Evolutionary conservation across 2,113 vertebrate species (phyloP).

Genomic region (Tiliqua scincoides): DNA sequence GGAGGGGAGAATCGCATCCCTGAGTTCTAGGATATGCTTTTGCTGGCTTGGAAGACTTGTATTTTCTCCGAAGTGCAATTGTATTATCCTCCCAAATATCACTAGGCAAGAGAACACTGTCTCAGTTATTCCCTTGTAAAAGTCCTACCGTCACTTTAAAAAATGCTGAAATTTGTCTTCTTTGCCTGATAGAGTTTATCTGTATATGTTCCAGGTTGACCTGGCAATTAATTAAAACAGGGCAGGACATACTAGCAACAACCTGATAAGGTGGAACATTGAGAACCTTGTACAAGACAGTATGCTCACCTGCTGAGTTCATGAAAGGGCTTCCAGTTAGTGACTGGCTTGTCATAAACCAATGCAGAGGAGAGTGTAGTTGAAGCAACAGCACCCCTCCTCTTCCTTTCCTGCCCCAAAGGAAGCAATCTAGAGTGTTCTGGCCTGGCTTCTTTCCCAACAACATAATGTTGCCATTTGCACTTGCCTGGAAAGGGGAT

Average conservation of each 20-base stretch:
- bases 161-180: neutral
- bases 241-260: neutral
- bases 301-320: neutral
- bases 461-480: neutral
- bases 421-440: neutral
- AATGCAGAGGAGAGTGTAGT: neutral
- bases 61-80: conserved; percentile 6
- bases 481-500: neutral
- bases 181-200: neutral
- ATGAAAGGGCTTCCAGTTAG: neutral
- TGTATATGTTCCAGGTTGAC: neutral
- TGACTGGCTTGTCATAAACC: neutral
- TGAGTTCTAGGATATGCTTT: conserved; percentile 29
- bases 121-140: neutral
- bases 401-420: neutral
- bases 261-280: neutral
- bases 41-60: conserved; percentile 29
- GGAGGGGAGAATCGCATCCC: conserved; percentile 30
- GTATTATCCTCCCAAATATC: neutral
- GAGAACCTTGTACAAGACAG: neutral
- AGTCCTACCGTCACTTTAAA: neutral
- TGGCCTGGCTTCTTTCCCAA: neutral
- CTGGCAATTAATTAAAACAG: neutral
- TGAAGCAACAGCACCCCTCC: neutral
- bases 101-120: neutral